Base-by-base conservation (phyloP, 2,113 vertebrate species). In the Pandion haliaetus region DNA sequence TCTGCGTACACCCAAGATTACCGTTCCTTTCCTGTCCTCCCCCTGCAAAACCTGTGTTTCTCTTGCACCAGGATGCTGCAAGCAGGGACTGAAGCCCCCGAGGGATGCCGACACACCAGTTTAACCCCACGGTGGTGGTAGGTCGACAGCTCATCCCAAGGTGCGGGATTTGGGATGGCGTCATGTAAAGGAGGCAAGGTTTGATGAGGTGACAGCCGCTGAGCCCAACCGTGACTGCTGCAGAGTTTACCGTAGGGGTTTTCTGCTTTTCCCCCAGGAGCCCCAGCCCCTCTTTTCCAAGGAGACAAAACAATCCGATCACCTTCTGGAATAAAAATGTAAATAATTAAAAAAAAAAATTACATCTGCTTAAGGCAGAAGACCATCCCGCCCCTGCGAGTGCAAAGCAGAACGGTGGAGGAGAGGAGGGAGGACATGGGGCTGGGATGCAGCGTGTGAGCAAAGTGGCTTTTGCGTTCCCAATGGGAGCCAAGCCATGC, bases 1-100 rank as follows among this genome's bases (percentile, higher is more conserved):
- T 7, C n/a, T 16, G 45, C 34, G 16, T 4, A 6, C 36, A 44
- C 23, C 40, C n/a, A 12, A 0, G 0, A 25, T 2, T 4, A 21
- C n/a, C 13, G 6, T 5, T 58, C 49, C 24, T 20, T 25, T 14
- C n/a, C 73, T 79, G 93, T 63, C 77, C 81, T 67, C 44, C 32
- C 66, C 90, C 55, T n/a, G 58, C 32, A 52, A 80, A 91, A 65
- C 65, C 67, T 16, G 23, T 25, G 13, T 38, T 50, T 88, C 80
- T 90, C 78, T 58, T 29, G 36, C 26, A 36, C 34, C 29, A 6
- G 63, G 42, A 36, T 34, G 66, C 47, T 61, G 63, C 67, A 31
- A 54, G 59, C 82, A 36, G 69, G 34, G 79, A 88, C 59, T 1
- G 8, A 50, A 45, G 52, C 32, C 58, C 72, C 34, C 13, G 6